A percentile compares a stretch with the other conserved stretches of the same genome.
These are phyloP conservation scores for Mythimna lalbum DNA, from an alignment of 2,888 invertebrate species.

Conservation along the genomic window DNA sequence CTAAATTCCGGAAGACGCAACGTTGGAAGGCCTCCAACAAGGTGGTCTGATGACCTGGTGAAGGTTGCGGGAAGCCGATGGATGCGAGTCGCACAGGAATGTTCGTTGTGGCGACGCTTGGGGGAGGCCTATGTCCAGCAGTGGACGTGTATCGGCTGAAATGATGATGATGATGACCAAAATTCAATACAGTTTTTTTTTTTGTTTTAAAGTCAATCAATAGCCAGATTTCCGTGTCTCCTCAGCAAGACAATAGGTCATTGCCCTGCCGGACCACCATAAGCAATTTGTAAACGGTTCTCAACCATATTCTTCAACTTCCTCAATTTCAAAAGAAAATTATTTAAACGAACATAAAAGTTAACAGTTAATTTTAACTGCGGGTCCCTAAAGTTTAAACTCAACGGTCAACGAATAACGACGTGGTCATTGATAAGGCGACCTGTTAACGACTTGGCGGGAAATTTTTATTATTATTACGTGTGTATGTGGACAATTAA, in stretches of 20 bases:
- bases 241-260: neutral
- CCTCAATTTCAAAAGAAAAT: slow-evolving; percentile 11
- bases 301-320: neutral
- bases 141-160: no score
- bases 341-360: slow-evolving; percentile 29
- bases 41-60: no score
- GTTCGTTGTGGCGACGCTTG: no score
- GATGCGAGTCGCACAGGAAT: no score
- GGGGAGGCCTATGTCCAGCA: no score
- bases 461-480: slow-evolving; percentile 3
- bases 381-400: slow-evolving; percentile 56
- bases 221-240: no score
- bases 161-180: no score
- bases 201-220: no score
- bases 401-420: slow-evolving; percentile 57
- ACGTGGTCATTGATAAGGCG: slow-evolving; percentile 36
- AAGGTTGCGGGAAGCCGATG: no score
- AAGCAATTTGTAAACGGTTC: neutral
- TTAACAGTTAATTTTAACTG: slow-evolving; percentile 21
- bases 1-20: no score
- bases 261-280: neutral
- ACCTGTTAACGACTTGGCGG: slow-evolving; percentile 30
- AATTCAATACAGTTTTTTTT: no score
- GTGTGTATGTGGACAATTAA: slow-evolving; percentile 22
- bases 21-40: no score